Conservation (phyloP, 2,113 vertebrate species). For the Jaculus jaculus region DNA sequence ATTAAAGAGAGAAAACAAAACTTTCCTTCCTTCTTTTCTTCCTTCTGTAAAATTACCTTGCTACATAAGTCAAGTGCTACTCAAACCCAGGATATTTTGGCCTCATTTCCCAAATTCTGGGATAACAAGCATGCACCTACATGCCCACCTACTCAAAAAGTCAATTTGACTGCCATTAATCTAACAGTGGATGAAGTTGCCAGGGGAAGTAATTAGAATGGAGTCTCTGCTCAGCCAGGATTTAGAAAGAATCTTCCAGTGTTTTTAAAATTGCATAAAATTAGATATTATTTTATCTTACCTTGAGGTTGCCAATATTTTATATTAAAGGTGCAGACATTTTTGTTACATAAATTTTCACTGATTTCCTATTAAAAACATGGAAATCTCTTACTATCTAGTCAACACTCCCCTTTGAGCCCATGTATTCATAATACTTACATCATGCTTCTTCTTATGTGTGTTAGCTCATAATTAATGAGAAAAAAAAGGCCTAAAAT, state of each 20-base stretch:
- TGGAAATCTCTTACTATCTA: conserved; percentile 30
- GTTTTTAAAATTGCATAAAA: conserved; percentile 3
- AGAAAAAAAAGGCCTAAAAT: conserved; percentile 8
- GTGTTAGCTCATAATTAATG: conserved; percentile 48
- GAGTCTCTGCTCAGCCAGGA: background rate
- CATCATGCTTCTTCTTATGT: conserved; percentile 37
- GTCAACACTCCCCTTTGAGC: background rate
- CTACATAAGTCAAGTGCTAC: background rate
- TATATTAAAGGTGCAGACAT: conserved; percentile 38
- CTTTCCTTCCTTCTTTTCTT: too few relatives aligned
- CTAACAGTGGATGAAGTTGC: background rate
- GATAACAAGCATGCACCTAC: background rate
- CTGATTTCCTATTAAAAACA: conserved; percentile 38
- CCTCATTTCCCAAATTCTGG: background rate
- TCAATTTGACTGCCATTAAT: conserved; percentile 26
- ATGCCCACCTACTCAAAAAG: background rate
- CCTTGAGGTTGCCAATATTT: background rate
- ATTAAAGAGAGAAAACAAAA: background rate
- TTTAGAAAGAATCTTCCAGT: conserved; percentile 30
- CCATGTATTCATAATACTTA: conserved; percentile 25
- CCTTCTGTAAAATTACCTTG: background rate
- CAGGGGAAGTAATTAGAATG: conserved; percentile 36
- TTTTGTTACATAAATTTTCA: conserved; percentile 44
- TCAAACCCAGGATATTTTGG: background rate
- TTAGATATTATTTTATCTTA: conserved; percentile 58